Evolutionary conservation across 2,113 vertebrate genomes (phyloP), one percentile per base, ranked within the genome.

Genomic region (Brachypodius melanocephalos): DNA sequence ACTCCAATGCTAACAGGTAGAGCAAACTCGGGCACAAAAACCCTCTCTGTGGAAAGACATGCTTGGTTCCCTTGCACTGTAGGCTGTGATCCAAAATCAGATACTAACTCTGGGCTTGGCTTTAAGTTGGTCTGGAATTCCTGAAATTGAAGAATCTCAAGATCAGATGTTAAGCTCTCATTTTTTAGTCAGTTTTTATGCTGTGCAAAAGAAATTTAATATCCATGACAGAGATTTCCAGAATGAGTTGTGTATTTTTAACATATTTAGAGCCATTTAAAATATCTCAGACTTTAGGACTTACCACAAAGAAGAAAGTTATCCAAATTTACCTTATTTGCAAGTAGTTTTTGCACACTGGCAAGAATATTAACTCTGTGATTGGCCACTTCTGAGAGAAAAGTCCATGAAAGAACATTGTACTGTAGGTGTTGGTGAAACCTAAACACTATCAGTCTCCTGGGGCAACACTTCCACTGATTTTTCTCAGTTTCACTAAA

Each of bases 1-100:
- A 99, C 92, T 97, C 98, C 19, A 29, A 24, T 3, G 80, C 98
- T 20, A 98, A 98, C 97, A 99, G 99, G 99, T 99, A 97, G 97
- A 87, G 91, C 9, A 38, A 45, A 29, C 11, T 2, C 38, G 17
- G 72, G 40, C 10, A 28, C 46, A 57, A 46, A 46, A 71, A 4
- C 10, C 19, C 25, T 62, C 40, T 46, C 43, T 38, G 20, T 7
- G 24, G 51, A 32, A 3, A 21, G 10, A 25, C 8, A 11, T 4
- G 20, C 5, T 73, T 79, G 75, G 8, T 28, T 62, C 25, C 81
- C 18, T 83, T 54, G n/a, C 28, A 16, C 12, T 58, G 6, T 4
- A 40, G 5, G 7, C 2, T 10, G 5, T 24, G 38, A 43, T 34
- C 16, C 73, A 88, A 82, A 77, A 8, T 26, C 22, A 12, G 8